Base-by-base conservation (phyloP, 2,888 invertebrate genomes). In the Patella depressa region DNA sequence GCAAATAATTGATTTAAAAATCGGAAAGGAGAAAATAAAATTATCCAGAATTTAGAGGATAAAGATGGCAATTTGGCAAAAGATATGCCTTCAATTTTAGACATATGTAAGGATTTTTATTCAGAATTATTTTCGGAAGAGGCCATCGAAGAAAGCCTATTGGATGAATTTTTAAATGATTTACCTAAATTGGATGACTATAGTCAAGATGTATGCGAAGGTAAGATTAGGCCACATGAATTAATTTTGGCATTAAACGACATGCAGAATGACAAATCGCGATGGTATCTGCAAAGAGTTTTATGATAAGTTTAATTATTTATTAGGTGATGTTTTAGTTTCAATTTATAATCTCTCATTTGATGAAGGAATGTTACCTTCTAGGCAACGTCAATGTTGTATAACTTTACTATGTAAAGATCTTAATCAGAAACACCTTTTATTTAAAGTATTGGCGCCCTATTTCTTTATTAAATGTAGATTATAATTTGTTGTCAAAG, bases 401-500 rank as follows among this genome's bases (percentile, higher is more conserved):
- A 80, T 82, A 17, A 78, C 79, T 53, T 74, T 82, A 57, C 55
- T 85, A 57, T 82, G 82, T 75, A 83, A 84, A 82, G 83, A 84
- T 75, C 57, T n/a, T 24, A 54, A 70, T 55, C 73, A 82, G 45
- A 57, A 76, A 15, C 45, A 73, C 12, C 17, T 78, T 74, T 72
- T 85, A 71, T 74, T 72, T 85, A 71, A 82, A 83, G 78, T 78
- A 79, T 72, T 84, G 82, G 73, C 71, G 84, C 15, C 86, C 84
- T 9, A 85, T 85, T 57, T 83, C 83, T 12, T 69, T 84, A 7
- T 72, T 85, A 59, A 82, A 84, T 79, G 65, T 81, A 15, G 84
- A 85, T 75, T 78, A 82, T 19, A 84, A 85, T 78, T 80, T 84
- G 71, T 54, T 85, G 7, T 83, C 84, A 2, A 84, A 85, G 80